Evolutionary conservation across 2,113 vertebrate species (phyloP).

Genomic region (Prunella fulvescens): DNA sequence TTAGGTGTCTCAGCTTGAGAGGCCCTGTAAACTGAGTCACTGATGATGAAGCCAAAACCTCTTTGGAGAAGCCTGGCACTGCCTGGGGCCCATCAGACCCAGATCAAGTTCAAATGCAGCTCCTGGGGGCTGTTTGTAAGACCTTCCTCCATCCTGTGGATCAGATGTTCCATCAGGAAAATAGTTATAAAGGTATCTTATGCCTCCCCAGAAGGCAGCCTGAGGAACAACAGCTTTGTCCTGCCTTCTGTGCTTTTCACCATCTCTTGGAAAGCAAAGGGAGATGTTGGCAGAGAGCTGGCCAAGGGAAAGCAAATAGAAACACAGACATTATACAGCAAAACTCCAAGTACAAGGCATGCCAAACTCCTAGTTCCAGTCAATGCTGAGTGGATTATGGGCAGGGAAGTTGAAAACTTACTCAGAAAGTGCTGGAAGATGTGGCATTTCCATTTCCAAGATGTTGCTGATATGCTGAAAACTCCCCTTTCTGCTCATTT

Average conservation of each 20-base stretch:
- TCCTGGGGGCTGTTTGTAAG: neutral
- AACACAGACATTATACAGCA: neutral
- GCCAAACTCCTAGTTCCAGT: neutral
- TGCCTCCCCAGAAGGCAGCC: neutral
- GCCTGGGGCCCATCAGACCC: neutral
- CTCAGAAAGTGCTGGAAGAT: neutral
- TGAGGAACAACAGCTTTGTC: neutral
- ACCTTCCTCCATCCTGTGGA: neutral
- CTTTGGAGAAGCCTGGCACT: neutral
- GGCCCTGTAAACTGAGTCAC: neutral
- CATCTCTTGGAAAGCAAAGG: neutral
- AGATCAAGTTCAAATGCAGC: neutral
- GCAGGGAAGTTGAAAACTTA: neutral
- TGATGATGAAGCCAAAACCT: neutral
- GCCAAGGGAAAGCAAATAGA: neutral
- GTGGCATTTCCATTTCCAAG: constrained; percentile 1
- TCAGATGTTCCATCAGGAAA: neutral
- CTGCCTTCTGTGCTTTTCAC: neutral
- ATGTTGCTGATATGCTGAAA: constrained; percentile 8
- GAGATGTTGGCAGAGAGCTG: neutral
- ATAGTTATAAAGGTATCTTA: neutral
- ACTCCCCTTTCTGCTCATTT: neutral
- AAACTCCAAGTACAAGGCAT: neutral
- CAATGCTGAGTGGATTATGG: neutral
- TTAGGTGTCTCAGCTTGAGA: neutral